Conservation (phyloP, 2,888 invertebrate genomes). For the Thecophora atra region DNA sequence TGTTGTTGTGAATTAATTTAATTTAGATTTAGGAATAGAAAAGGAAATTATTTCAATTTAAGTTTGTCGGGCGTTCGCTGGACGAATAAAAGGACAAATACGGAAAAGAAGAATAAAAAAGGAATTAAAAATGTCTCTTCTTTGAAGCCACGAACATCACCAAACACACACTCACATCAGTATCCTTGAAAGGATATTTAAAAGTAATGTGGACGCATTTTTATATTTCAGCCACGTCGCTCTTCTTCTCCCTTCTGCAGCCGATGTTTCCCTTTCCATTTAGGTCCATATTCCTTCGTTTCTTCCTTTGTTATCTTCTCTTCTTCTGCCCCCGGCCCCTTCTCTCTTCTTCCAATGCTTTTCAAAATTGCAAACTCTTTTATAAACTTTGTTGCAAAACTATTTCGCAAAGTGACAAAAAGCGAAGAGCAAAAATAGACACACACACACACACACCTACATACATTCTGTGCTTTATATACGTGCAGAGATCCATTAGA, state of each 20-base stretch:
- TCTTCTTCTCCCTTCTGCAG: too few species aligned
- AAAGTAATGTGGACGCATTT: conserved; percentile 35
- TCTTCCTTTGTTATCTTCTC: too few species aligned
- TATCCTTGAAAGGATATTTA: conserved; percentile 24
- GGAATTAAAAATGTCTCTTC: background rate
- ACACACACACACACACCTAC: background rate
- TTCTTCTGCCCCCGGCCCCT: background rate
- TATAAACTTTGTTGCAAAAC: conserved; percentile 34
- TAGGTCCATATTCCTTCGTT: too few species aligned
- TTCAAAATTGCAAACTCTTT: background rate
- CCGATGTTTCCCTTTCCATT: too few species aligned
- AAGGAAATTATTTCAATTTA: conserved; percentile 23
- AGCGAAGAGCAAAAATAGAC: conserved; percentile 16
- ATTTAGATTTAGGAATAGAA: conserved; percentile 16
- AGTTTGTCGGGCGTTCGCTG: background rate
- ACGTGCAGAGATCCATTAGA: conserved; percentile 21
- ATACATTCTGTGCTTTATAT: too few species aligned
- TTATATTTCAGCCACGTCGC: background rate
- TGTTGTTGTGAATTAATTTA: background rate
- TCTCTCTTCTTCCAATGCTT: background rate
- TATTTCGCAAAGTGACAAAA: conserved; percentile 36
- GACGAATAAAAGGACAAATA: conserved; percentile 9
- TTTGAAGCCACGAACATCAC: conserved; percentile 21
- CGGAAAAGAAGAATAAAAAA: background rate
- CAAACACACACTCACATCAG: background rate